Evolutionary conservation across 1,140 invertebrate genomes (phyloP), one percentile per base, ranked within the genome.

Genomic region (Drosophila kohkoa): DNA sequence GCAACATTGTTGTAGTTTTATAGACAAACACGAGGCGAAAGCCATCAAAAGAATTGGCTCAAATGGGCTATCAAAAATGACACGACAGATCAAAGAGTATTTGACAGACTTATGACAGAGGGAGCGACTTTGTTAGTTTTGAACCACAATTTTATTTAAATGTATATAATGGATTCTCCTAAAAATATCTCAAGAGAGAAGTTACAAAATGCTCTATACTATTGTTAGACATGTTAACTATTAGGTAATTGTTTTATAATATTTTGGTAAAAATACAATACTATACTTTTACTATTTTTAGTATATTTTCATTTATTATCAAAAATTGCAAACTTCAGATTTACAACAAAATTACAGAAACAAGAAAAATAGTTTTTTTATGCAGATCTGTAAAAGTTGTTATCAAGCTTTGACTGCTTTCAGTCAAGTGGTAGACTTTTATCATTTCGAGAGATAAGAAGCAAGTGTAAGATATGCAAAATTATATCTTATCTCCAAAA

Each of bases 401-500:
- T 25, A 25, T 25, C 20, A 25, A 25, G 3, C 20, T 25, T 25
- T 25, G 20, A 25, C 20, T 25, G 20, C 3, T 3, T 25, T 46
- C 43, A 15, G 45, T 20, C 45, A 48, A 20, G 16, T 51, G 20
- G 5, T 5, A 6, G 7, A 32, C 2, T 54, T 28, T 54, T 54
- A 54, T 54, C 54, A n/a, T 25, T 11, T 2, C 0, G 1, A 38
- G 54, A 57, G 54, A 57, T 38, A 57, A 57, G 13, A 2, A 54
- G 32, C 0, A 35, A 32, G 1, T 10, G 30, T 7, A 11, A 57
- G 8, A 38, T 57, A 57, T 57, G 51, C 54, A 41, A 41, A 25
- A 57, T 41, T 25, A 4, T 57, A 41, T 57, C 54, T 57, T 57
- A 57, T 57, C 54, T 57, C 2, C 32, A 5, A 6, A n/a, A 8